Conservation (phyloP, 2,113 vertebrate genomes). For the Melanocharis versteri region DNA sequence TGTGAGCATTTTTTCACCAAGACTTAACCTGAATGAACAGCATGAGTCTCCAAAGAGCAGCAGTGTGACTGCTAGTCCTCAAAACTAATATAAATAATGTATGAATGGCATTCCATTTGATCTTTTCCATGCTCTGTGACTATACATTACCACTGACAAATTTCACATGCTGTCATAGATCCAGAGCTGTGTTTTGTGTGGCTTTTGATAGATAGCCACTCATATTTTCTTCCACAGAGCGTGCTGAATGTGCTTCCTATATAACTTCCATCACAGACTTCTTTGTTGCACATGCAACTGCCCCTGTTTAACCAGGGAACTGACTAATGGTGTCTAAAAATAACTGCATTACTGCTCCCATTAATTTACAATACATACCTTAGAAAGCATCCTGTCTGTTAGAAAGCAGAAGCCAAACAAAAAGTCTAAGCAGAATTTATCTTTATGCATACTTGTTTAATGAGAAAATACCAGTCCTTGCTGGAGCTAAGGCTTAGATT, state of each 20-base stretch:
- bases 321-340: background rate
- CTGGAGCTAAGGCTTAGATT: background rate
- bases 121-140: background rate
- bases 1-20: background rate
- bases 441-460: background rate
- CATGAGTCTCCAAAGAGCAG: background rate
- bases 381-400: background rate
- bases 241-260: background rate
- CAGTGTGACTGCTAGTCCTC: background rate
- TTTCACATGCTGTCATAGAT: background rate
- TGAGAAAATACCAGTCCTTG: background rate
- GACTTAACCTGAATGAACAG: background rate
- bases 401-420: background rate
- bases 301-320: background rate
- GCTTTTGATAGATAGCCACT: background rate
- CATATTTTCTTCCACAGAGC: background rate
- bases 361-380: background rate
- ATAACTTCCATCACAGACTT: background rate
- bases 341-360: background rate
- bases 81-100: slow-evolving; percentile 1
- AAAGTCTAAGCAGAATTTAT: background rate
- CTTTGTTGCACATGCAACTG: background rate
- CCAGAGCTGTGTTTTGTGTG: background rate
- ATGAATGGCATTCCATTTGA: background rate
- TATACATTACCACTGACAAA: background rate